phyloP scores from a whole-genome alignment of 2,113 vertebrate genomes.

The Cynocephalus volans region DNA sequence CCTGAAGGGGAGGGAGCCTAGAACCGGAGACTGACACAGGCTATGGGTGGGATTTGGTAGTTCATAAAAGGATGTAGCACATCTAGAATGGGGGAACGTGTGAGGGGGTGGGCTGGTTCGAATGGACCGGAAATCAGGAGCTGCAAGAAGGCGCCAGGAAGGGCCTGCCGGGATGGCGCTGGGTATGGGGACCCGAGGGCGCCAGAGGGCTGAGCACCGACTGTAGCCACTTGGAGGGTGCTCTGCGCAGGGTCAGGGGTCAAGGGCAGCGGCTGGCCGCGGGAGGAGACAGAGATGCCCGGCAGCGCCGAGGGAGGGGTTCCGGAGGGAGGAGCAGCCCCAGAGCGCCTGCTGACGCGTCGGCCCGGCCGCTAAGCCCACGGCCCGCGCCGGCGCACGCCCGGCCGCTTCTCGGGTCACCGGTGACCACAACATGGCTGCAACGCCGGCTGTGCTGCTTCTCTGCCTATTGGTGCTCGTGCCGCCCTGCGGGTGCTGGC shows the following conservation, averaged over 20 bases:
- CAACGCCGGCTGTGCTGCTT: conserved; percentile 80
- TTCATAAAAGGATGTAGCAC: too few species aligned
- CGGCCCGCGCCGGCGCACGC: conserved; percentile 56
- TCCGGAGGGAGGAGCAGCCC: fast-evolving
- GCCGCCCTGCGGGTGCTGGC: conserved; percentile 34
- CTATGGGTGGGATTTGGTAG: too few species aligned
- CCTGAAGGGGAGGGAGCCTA: too few species aligned
- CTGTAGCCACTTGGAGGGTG: neutral
- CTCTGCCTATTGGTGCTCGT: conserved; percentile 78
- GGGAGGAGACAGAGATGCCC: fast-evolving
- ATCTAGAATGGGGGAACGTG: too few species aligned
- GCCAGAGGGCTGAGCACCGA: neutral
- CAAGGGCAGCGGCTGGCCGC: neutral
- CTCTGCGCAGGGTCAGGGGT: neutral
- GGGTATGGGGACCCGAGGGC: too few species aligned
- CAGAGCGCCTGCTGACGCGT: conserved; percentile 91
- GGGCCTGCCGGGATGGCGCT: neutral
- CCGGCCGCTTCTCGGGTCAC: conserved; percentile 70
- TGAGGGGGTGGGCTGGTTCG: too few species aligned
- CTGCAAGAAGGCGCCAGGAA: neutral
- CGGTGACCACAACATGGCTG: conserved; percentile 92
- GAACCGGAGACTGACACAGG: too few species aligned
- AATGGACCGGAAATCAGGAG: neutral
- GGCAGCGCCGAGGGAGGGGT: neutral
- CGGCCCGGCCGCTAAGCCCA: conserved; percentile 77